Percentiles rank a stretch among this genome's conserved stretches.
Conservation (phyloP, 2,113 vertebrate genomes). For the Drymodes brunneopygia region DNA sequence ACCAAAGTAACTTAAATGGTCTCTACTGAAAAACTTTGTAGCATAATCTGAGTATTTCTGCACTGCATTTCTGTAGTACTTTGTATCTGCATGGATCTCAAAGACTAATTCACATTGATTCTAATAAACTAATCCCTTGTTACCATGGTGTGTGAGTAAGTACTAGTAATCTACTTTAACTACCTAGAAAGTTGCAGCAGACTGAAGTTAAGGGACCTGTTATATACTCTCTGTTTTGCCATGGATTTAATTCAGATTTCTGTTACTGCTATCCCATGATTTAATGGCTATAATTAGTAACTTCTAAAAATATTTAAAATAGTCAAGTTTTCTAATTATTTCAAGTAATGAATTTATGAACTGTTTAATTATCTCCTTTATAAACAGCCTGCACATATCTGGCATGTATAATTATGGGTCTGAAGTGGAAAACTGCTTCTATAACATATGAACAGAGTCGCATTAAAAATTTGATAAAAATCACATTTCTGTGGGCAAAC, state of each 20-base stretch:
- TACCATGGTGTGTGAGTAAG: not conserved
- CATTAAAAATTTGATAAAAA: not conserved
- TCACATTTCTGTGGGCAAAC: not conserved
- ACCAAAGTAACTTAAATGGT: not conserved
- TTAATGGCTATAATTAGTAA: not conserved
- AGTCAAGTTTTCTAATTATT: not conserved
- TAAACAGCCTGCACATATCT: not conserved
- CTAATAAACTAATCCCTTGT: not conserved
- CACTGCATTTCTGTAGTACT: not conserved
- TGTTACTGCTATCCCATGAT: not conserved
- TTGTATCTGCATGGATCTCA: not conserved
- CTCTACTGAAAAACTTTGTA: not conserved
- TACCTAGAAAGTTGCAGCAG: not conserved
- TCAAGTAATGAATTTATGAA: not conserved
- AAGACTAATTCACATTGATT: not conserved
- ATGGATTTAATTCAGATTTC: not conserved
- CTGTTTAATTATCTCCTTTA: not conserved
- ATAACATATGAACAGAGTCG: not conserved
- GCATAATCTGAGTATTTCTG: not conserved
- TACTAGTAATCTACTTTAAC: not conserved
- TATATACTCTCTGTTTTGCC: not conserved
- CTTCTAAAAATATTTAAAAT: not conserved
- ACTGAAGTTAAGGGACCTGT: not conserved
- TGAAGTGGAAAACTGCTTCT: not conserved
- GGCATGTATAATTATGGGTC: not conserved